Percentiles rank a stretch among this genome's conserved stretches.
Conservation (phyloP, 2,888 invertebrate species). For the Orchesellides sinensis region DNA sequence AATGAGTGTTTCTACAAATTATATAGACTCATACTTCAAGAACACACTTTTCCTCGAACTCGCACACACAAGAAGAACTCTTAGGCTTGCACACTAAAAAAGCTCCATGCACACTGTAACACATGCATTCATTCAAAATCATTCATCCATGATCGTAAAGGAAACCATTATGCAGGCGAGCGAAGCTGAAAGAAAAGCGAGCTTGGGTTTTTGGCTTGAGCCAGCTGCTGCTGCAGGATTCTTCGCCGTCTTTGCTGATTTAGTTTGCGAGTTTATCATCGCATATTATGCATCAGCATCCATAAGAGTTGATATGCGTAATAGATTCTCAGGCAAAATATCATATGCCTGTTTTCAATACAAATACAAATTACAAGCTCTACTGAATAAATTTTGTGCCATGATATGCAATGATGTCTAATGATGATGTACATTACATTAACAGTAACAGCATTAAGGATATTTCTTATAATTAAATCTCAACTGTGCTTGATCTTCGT, state of each 20-base stretch:
- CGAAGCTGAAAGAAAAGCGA: background rate
- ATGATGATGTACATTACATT: too few species aligned
- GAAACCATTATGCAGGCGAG: slow-evolving; percentile 4
- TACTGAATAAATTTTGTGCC: too few species aligned
- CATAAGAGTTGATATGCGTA: background rate
- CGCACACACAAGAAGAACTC: background rate
- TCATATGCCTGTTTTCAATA: background rate
- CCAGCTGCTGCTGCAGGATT: background rate
- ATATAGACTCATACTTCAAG: background rate
- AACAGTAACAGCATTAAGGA: too few species aligned
- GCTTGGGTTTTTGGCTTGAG: background rate
- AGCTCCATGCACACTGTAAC: slow-evolving; percentile 32
- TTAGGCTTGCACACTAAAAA: background rate
- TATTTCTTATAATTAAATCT: too few species aligned
- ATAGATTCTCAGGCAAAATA: background rate
- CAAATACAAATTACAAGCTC: too few species aligned
- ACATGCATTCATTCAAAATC: slow-evolving; percentile 28
- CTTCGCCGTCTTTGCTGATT: too few species aligned
- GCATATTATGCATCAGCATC: background rate
- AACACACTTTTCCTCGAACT: background rate
- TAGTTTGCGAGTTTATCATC: too few species aligned
- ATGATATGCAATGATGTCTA: too few species aligned
- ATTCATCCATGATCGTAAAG: slow-evolving; percentile 28
- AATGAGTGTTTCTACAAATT: background rate
- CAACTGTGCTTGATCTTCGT: too few species aligned